These are phyloP conservation scores for Ondatra zibethicus DNA, from an alignment of 2,113 vertebrate species.

Conservation along the genomic window DNA sequence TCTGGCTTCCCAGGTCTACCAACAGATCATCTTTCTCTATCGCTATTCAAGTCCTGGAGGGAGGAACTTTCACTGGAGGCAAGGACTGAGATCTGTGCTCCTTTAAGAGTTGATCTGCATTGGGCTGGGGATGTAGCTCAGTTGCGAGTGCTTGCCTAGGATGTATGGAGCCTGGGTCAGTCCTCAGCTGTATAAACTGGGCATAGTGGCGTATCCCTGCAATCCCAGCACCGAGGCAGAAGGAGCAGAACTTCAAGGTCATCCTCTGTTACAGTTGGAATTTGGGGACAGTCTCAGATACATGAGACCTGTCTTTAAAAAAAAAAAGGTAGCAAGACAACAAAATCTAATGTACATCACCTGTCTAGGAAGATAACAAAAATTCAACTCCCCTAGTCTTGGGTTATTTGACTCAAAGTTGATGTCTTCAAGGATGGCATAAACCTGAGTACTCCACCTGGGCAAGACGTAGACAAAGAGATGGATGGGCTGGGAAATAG, in stretches of 20 bases:
- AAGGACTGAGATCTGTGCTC: neutral
- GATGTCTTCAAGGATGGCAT: neutral
- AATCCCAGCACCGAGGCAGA: neutral
- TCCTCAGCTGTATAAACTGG: neutral
- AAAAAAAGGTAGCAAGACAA: neutral
- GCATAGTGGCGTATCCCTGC: neutral
- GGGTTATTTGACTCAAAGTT: constrained; percentile 28
- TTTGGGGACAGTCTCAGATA: neutral
- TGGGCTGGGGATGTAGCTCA: neutral
- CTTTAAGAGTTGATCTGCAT: neutral
- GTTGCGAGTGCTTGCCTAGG: neutral
- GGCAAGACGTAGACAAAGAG: neutral
- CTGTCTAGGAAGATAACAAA: constrained; percentile 12
- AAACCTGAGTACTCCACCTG: neutral
- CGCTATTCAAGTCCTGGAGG: neutral
- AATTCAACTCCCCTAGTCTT: constrained; percentile 2
- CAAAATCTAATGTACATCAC: neutral
- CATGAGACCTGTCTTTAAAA: neutral
- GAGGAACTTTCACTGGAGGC: neutral
- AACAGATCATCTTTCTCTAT: neutral
- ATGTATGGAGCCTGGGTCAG: neutral
- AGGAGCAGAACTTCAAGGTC: neutral
- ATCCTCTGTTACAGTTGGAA: neutral
- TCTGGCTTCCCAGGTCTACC: neutral
- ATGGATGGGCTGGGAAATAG: neutral